These are phyloP conservation scores for Drosophila fungiperda DNA, from an alignment of 2,888 invertebrate species.

Conservation along the genomic window DNA sequence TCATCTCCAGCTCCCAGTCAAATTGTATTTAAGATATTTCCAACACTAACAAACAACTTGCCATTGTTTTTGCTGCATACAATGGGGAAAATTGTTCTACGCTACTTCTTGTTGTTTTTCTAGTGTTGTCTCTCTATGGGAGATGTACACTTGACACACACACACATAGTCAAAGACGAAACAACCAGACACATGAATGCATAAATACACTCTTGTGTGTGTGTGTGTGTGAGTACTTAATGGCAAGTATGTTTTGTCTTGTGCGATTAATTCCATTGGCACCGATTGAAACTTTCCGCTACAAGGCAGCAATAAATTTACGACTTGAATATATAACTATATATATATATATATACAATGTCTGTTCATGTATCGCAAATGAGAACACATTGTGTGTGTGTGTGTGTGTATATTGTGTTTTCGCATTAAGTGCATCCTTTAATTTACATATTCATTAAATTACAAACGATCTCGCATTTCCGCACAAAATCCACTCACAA, in stretches of 20 bases:
- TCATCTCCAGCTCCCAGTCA: constrained; percentile 19
- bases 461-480: constrained; percentile 68
- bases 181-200: constrained; percentile 65
- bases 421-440: constrained; percentile 76
- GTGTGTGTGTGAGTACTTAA: constrained; percentile 51
- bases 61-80: constrained; percentile 37
- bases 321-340: constrained; percentile 44
- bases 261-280: constrained; percentile 79
- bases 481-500: constrained; percentile 53
- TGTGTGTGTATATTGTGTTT: constrained; percentile 24
- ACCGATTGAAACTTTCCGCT: constrained; percentile 77
- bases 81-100: constrained; percentile 41
- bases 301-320: constrained; percentile 76
- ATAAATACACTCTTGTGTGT: constrained; percentile 41
- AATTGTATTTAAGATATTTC: constrained; percentile 46
- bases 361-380: constrained; percentile 33
- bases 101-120: constrained; percentile 45
- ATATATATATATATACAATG: constrained; percentile 20
- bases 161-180: constrained; percentile 7
- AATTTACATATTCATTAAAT: constrained; percentile 80
- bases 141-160: constrained; percentile 50
- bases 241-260: constrained; percentile 55
- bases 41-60: constrained; percentile 18
- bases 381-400: constrained; percentile 25
- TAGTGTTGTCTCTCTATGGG: constrained; percentile 49